These are phyloP conservation scores for Priocnemis perturbator DNA, from an alignment of 2,888 invertebrate species.

Conservation along the genomic window DNA sequence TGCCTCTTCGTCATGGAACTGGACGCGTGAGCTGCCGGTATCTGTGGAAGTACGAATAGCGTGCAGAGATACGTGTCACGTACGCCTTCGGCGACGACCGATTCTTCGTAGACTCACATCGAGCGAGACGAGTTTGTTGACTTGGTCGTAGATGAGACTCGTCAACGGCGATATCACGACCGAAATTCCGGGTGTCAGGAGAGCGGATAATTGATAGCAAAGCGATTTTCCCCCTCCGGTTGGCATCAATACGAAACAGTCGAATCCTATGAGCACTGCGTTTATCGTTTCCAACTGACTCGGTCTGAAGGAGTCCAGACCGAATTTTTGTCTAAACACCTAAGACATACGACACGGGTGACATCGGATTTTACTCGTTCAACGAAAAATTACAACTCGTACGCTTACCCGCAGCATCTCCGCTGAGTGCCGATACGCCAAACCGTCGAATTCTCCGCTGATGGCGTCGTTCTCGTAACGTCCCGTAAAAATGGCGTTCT, in stretches of 20 bases:
- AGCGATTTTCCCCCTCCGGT: conserved; percentile 97
- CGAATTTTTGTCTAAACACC: conserved; percentile 88
- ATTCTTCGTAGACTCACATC: no score
- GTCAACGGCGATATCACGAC: conserved; percentile 96
- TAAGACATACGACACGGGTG: conserved; percentile 54
- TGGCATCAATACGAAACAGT: conserved; percentile 98
- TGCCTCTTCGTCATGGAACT: conserved; percentile 83
- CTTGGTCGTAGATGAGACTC: conserved; percentile 97
- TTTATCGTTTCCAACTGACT: conserved; percentile 97
- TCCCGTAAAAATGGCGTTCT: conserved; percentile 78
- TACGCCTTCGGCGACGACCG: no score
- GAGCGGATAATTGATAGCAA: conserved; percentile 94
- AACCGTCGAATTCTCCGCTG: conserved; percentile 85
- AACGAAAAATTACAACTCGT: not conserved
- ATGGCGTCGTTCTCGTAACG: conserved; percentile 83
- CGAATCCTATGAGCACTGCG: conserved; percentile 89
- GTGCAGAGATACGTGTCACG: not conserved
- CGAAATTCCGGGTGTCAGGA: conserved; percentile 90
- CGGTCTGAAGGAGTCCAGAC: conserved; percentile 90
- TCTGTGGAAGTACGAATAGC: conserved; percentile 77
- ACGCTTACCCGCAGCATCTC: conserved; percentile 82
- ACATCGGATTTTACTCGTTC: not conserved
- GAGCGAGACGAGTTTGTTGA: conserved; percentile 90
- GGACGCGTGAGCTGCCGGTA: conserved; percentile 90
- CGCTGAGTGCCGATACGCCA: conserved; percentile 83